A percentile compares a stretch with the other conserved stretches of the same genome.
phyloP scores from a whole-genome alignment of 2,888 invertebrate genomes.

The Philaethria dido region DNA sequence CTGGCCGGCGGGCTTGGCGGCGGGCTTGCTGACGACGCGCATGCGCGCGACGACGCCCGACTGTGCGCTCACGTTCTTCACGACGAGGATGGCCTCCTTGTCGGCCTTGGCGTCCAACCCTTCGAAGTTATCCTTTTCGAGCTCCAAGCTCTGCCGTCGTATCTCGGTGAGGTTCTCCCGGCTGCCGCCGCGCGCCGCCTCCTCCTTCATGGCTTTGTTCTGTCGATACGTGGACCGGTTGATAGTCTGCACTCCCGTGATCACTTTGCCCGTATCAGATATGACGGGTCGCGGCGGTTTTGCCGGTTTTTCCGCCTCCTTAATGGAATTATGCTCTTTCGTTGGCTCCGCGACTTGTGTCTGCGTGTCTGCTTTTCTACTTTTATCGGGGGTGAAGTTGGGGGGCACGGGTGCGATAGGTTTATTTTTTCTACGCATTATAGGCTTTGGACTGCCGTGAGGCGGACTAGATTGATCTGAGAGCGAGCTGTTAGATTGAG shows the following conservation, averaged over 20 bases:
- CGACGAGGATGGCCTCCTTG: slow-evolving; percentile 63
- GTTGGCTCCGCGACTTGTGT: slow-evolving; percentile 50
- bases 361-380: slow-evolving; percentile 60
- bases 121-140: slow-evolving; percentile 78
- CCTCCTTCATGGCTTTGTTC: slow-evolving; percentile 76
- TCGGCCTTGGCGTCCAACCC: slow-evolving; percentile 51
- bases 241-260: slow-evolving; percentile 84
- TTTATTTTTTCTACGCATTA: slow-evolving; percentile 89
- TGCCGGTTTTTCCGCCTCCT: slow-evolving; percentile 81
- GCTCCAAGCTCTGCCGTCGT: slow-evolving; percentile 82
- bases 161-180: slow-evolving; percentile 72
- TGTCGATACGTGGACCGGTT: slow-evolving; percentile 84
- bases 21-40: slow-evolving; percentile 65
- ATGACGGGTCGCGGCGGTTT: slow-evolving; percentile 86
- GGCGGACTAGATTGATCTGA: slow-evolving; percentile 88
- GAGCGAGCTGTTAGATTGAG: slow-evolving; percentile 87
- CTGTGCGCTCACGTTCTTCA: slow-evolving; percentile 74
- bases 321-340: slow-evolving; percentile 53
- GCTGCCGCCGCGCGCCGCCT: slow-evolving; percentile 67
- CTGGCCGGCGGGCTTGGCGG: slow-evolving; percentile 73
- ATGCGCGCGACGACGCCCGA: slow-evolving; percentile 72
- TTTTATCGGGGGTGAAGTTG: slow-evolving; percentile 81
- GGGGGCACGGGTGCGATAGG: slow-evolving; percentile 89
- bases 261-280: slow-evolving; percentile 76
- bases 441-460: slow-evolving; percentile 89